A percentile compares a stretch with the other conserved stretches of the same genome.
Evolutionary conservation across 1,140 invertebrate genomes (phyloP).

Genomic region (Lepidurus arcticus): DNA sequence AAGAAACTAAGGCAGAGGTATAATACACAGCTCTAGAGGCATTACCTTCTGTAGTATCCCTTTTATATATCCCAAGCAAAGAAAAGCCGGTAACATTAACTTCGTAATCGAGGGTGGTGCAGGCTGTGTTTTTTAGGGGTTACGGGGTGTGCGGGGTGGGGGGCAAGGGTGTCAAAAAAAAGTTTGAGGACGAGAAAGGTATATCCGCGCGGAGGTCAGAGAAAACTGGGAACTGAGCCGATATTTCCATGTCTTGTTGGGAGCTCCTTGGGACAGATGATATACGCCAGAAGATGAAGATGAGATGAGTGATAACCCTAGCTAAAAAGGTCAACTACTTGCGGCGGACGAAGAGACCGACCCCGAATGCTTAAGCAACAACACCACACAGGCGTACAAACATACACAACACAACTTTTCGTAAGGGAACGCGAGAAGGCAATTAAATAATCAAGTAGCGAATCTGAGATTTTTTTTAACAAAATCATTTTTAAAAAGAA

Average conservation of each 20-base stretch:
- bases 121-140: not conserved
- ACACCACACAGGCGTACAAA: not conserved
- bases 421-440: not conserved
- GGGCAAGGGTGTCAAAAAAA: not conserved
- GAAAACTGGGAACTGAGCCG: not conserved
- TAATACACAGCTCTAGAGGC: too few relatives aligned
- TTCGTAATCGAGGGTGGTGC: slow-evolving; percentile 5
- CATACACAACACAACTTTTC: not conserved
- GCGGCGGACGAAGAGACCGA: not conserved
- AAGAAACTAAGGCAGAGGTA: too few relatives aligned
- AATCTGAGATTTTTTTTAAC: not conserved
- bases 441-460: not conserved
- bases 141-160: not conserved
- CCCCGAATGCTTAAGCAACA: not conserved
- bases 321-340: slow-evolving; percentile 22
- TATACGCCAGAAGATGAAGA: slow-evolving; percentile 21
- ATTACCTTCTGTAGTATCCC: too few relatives aligned
- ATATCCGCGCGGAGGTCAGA: not conserved
- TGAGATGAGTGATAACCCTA: slow-evolving; percentile 5
- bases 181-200: not conserved
- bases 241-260: slow-evolving; percentile 19
- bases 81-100: not conserved
- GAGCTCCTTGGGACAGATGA: slow-evolving; percentile 17
- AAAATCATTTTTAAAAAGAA: not conserved
- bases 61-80: not conserved